Evolutionary conservation across 1,140 invertebrate species (phyloP).

Genomic region (Laupala kohalensis): DNA sequence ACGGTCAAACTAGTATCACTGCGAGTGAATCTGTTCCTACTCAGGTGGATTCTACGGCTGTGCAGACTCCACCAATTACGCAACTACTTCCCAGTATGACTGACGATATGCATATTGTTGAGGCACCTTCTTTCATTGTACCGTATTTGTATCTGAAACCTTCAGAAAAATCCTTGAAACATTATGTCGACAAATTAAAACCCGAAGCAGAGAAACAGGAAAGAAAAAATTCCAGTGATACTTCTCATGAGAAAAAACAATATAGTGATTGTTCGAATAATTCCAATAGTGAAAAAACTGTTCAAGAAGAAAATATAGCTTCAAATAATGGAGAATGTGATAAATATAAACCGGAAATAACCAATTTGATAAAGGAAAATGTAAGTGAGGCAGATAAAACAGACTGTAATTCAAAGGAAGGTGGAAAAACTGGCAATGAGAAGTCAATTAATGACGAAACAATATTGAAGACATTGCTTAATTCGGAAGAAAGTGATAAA

Average conservation of each 20-base stretch:
- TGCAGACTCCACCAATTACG: constrained; percentile 26
- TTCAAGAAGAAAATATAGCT: no score
- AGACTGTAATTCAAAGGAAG: neutral
- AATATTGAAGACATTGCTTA: constrained; percentile 2
- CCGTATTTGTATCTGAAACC: constrained; percentile 87
- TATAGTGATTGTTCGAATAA: no score
- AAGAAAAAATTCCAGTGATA: constrained; percentile 18
- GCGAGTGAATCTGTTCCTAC: no score
- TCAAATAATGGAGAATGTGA: neutral
- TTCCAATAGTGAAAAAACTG: no score
- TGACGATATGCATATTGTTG: constrained; percentile 81
- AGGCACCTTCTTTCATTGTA: constrained; percentile 81
- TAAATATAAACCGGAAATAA: neutral
- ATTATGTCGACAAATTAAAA: constrained; percentile 54
- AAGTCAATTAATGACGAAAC: constrained; percentile 10
- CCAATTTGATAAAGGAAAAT: constrained; percentile 1
- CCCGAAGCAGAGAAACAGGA: constrained; percentile 31
- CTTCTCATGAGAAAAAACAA: constrained; percentile 24
- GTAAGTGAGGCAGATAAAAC: neutral
- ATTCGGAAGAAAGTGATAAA: constrained; percentile 5
- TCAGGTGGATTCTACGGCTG: no score
- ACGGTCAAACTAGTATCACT: constrained; percentile 24
- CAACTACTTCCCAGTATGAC: constrained; percentile 49
- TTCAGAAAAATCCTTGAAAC: constrained; percentile 58
- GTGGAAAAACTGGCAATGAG: constrained; percentile 3